phyloP scores from a whole-genome alignment of 2,113 vertebrate species.

The Catagonus wagneri region DNA sequence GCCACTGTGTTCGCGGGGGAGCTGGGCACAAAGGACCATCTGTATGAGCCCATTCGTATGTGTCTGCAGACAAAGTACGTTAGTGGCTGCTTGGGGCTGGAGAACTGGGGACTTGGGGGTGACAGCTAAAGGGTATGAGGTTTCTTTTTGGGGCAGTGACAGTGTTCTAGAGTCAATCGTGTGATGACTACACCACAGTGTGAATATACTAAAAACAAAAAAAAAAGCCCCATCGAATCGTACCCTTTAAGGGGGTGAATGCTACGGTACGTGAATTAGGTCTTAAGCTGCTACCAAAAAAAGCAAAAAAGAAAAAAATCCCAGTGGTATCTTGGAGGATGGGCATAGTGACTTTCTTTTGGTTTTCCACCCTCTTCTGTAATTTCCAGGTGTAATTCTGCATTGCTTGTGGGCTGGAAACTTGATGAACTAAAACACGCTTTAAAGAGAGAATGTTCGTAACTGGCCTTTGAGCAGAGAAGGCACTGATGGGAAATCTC shows the following conservation, averaged over 20 bases:
- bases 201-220: neutral
- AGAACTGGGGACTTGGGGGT: neutral
- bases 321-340: neutral
- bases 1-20: fast-evolving
- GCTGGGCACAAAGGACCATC: neutral
- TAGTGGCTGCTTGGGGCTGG: too few species aligned
- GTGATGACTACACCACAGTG: neutral
- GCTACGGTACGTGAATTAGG: neutral
- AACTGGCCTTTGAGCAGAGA: neutral
- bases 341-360: neutral
- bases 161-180: too few species aligned
- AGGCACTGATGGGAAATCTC: too few species aligned
- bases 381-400: neutral
- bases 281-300: neutral
- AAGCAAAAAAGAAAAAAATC: neutral
- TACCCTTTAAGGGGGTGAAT: neutral
- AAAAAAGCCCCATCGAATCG: neutral
- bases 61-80: too few species aligned
- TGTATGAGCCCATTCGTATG: fast-evolving
- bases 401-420: neutral
- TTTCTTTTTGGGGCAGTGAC: neutral
- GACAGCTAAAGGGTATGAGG: neutral
- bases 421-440: neutral
- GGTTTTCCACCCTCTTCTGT: neutral
- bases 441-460: neutral